A percentile compares a stretch with the other conserved stretches of the same genome.
phyloP scores from a whole-genome alignment of 2,797 vertebrate species.

The Cyclopterus lumpus region DNA sequence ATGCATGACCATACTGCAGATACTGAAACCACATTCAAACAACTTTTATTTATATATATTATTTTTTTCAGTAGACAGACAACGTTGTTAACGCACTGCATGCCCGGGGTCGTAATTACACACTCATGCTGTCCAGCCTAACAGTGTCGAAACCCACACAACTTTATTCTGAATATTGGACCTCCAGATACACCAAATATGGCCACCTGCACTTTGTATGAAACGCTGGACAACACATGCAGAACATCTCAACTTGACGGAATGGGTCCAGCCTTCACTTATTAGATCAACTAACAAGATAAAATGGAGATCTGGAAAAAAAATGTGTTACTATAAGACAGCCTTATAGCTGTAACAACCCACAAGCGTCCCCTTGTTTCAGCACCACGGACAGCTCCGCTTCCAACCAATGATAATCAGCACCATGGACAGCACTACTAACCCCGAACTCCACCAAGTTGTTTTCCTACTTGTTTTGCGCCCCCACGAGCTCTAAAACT shows the following conservation, averaged over 20 bases:
- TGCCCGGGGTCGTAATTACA: neutral
- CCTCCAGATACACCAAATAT: neutral
- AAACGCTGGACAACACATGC: neutral
- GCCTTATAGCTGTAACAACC: too few relatives aligned
- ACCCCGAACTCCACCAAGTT: neutral
- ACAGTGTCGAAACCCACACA: neutral
- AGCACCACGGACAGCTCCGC: slow-evolving; percentile 39
- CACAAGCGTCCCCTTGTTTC: neutral
- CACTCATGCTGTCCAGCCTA: neutral
- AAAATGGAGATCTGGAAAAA: neutral
- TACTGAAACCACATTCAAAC: neutral
- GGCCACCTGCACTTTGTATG: neutral
- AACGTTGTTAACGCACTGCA: neutral
- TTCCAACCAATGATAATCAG: neutral
- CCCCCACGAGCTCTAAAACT: neutral
- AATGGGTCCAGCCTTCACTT: neutral
- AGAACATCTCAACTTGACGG: neutral
- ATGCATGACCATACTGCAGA: neutral
- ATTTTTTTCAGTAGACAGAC: neutral
- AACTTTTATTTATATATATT: neutral
- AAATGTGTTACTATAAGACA: too few relatives aligned
- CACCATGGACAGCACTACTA: slow-evolving; percentile 11
- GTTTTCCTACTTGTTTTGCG: neutral
- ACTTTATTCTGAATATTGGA: neutral
- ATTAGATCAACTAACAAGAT: neutral